These are phyloP conservation scores for Pantherophis vulpinus DNA, from an alignment of 2,797 vertebrate species.

Conservation along the genomic window DNA sequence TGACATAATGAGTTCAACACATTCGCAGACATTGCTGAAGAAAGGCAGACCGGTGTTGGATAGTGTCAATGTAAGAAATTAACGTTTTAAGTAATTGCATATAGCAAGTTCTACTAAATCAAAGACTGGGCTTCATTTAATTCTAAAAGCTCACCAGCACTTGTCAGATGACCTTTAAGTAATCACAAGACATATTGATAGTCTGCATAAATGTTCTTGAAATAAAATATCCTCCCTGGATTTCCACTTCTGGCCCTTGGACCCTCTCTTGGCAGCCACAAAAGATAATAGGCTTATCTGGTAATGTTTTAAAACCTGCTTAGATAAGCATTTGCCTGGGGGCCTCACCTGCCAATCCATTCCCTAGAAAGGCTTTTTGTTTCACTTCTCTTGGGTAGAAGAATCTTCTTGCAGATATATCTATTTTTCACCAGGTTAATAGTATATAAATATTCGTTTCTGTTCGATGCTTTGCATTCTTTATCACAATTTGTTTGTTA, in stretches of 20 bases:
- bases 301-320: conserved; percentile 46
- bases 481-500: not conserved
- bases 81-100: conserved; percentile 60
- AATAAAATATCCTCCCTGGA: conserved; percentile 20
- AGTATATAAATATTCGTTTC: not conserved
- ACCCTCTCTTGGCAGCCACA: conserved; percentile 42
- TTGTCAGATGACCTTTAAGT: conserved; percentile 65
- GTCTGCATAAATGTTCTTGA: conserved; percentile 46
- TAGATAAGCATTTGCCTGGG: conserved; percentile 48
- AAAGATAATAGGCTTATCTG: conserved; percentile 59
- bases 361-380: not conserved
- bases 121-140: conserved; percentile 46
- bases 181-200: conserved; percentile 34
- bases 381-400: conserved; percentile 26
- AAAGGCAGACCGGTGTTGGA: conserved; percentile 50
- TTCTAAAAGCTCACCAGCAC: conserved; percentile 46
- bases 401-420: not conserved
- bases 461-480: not conserved
- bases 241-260: conserved; percentile 46
- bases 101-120: conserved; percentile 40
- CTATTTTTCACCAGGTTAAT: conserved; percentile 1
- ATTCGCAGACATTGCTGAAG: conserved; percentile 54
- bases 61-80: conserved; percentile 25
- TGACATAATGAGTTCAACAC: conserved; percentile 58
- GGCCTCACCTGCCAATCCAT: conserved; percentile 42